Base-by-base conservation (phyloP, 2,888 invertebrate genomes). In the Dysmachus trigonus region DNA sequence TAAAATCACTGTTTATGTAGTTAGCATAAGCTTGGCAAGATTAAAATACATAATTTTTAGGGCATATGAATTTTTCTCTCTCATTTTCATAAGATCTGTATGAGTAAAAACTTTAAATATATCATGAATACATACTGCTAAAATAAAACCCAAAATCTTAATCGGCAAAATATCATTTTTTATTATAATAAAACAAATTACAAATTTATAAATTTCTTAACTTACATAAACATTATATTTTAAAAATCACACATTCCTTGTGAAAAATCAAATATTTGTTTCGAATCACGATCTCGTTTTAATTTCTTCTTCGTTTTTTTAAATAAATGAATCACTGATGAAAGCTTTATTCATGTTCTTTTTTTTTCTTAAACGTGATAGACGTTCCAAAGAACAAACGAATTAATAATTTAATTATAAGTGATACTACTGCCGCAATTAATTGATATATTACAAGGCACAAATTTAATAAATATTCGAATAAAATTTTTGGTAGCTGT, bases 141-240 rank as follows among this genome's bases (percentile, higher is more conserved):
- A 38, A 38, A 18, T 18, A 38, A 35, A 76, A 76, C 3, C 6
- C 22, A 38, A 10, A n/a, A 27, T 15, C 13, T 47, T 77, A 77
- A 47, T 77, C 77, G 18, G 41, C 77, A 77, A 77, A 77, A 77
- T 77, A 77, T 77, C 76, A 27, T 77, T 77, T 76, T 77, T 77
- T 77, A 77, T 77, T 77, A 62, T 62, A 77, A 77, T 77, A 77
- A 77, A 77, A 77, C 77, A 77, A 77, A 77, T 47, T 47, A 77
- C 77, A 77, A 77, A 77, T 47, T 77, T 77, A 77, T 77, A 77
- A 77, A 77, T 77, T n/a, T 77, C 77, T 77, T 77, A 77, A 77
- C 30, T 62, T 77, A 77, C 77, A 47, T 51, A 77, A 77, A 77
- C 41, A 30, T 47, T 41, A 47, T 77, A 77, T 27, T 77, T 62